Evolutionary conservation across 2,113 vertebrate species (phyloP), one percentile per base, ranked within the genome.

Genomic region (Oncorhynchus gorbuscha): DNA sequence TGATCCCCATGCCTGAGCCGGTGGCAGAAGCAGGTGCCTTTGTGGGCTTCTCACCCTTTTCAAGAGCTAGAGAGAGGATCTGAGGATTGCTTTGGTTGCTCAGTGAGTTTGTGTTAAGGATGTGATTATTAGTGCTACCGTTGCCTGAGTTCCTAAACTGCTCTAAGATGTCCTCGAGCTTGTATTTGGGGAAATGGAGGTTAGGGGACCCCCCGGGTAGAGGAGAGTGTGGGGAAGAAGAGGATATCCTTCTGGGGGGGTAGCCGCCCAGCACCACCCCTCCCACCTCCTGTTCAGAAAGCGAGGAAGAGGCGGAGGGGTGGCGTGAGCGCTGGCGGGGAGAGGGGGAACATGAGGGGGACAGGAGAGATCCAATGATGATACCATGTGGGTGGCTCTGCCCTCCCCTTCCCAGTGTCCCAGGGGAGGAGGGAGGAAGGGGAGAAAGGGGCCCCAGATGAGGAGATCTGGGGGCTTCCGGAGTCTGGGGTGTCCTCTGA

Each of bases 91-190:
- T 94, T 94, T 93, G 93, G 92, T 92, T 93, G 88, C 85, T 91
- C 77, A 91, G 82, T 74, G 83, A 74, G 69, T 80, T 78, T 48
- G 81, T 77, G 77, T 86, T 87, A 74, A 69, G 68, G 73, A 74
- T 80, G 78, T 87, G 84, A 76, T 86, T 87, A 86, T 92, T 90
- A 86, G 91, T 87, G 90, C 92, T 89, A 81, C 82, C 80, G 87
- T 85, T 89, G 86, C 91, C 91, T 87, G 92, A 92, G 87, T 93
- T 93, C 85, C 92, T 94, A 82, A 92, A 93, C 84, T 93, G 93
- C 87, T 94, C 93, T 81, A 94, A 83, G 78, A 93, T 91, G 77
- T 93, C 92, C 78, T 93, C 94, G 75, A 94, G 88, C 86, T 91
- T 92, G 81, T 88, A 89, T 72, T 90, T 92, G 9, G 87, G 81